Base-by-base conservation (phyloP, 2,797 vertebrate species). In the Aphelocoma californica region DNA sequence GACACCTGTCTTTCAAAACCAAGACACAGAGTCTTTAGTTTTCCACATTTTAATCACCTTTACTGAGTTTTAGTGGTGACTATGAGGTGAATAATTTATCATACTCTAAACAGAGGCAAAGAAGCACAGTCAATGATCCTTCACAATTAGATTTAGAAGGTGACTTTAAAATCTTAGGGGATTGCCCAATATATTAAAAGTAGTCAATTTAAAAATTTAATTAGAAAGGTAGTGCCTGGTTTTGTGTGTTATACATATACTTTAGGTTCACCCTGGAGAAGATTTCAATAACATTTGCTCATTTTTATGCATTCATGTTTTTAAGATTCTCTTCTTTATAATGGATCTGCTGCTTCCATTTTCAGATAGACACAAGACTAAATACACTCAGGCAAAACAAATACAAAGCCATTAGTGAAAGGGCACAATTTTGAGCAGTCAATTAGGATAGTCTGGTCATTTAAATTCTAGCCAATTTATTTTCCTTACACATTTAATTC, bases 51-150 rank as follows among this genome's bases (percentile, higher is more conserved):
- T 95, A 94, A 95, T 92, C 86, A 95, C 71, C 34, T 94, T 89
- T 89, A n/a, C 51, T 73, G 58, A 67, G 38, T 44, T 93, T 90
- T 83, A 69, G 28, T 89, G 53, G 84, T 87, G 44, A 83, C 51
- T 60, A 31, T 25, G 56, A 83, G 38, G 44, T 92, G 88, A 96
- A 95, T 94, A 95, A 95, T 95, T 96, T 89, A 92, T 94, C 67
- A 79, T 81, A 58, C 53, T 56, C 86, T 90, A 83, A 96, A 89
- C 21, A 87, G 61, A 87, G n/a, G 44, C 64, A 65, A 88, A 93
- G 69, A 78, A 78, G 42, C 7, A 62, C 26, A 69, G 58, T 85
- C 95, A 96, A 93, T 95, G 79, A 94, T 87, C 79, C 64, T 81
- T 94, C 84, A 89, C 74, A 85, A 93, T 69, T 83, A 92, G 50